These are phyloP conservation scores for Hippolais icterina DNA, from an alignment of 2,113 vertebrate genomes.

Conservation along the genomic window DNA sequence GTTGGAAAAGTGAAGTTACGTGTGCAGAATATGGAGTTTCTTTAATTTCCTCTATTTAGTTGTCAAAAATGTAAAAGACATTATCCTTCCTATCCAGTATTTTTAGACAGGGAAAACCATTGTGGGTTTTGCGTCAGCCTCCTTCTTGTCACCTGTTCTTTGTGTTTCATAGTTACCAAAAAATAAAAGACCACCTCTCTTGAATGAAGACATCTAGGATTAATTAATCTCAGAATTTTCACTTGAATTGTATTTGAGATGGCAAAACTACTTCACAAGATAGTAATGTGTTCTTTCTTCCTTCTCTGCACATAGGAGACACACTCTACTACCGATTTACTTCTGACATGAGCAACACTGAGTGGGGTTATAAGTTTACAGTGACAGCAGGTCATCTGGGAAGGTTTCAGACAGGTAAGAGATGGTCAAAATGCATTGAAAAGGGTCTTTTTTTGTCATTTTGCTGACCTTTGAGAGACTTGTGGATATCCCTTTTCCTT, in stretches of 20 bases:
- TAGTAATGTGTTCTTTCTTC: neutral
- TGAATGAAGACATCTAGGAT: neutral
- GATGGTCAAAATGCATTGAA: neutral
- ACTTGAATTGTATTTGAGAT: neutral
- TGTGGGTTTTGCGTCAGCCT: neutral
- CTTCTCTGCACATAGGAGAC: constrained; percentile 78
- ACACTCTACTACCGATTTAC: constrained; percentile 91
- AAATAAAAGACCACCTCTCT: neutral
- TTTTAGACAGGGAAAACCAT: neutral
- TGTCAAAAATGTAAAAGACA: neutral
- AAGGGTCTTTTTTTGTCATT: neutral
- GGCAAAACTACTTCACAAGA: neutral
- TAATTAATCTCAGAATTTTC: neutral
- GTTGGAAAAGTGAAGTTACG: neutral
- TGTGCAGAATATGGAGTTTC: neutral
- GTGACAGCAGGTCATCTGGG: constrained; percentile 94
- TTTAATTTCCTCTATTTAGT: neutral
- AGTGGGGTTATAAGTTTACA: constrained; percentile 97
- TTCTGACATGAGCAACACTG: constrained; percentile 97
- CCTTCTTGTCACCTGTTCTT: neutral
- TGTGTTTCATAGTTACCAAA: neutral
- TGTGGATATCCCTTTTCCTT: neutral
- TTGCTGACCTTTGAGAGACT: neutral
- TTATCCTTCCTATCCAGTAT: neutral
- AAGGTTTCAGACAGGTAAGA: constrained; percentile 93